A percentile compares a stretch with the other conserved stretches of the same genome.
phyloP scores from a whole-genome alignment of 2,113 vertebrate genomes.

The Calypte anna region DNA sequence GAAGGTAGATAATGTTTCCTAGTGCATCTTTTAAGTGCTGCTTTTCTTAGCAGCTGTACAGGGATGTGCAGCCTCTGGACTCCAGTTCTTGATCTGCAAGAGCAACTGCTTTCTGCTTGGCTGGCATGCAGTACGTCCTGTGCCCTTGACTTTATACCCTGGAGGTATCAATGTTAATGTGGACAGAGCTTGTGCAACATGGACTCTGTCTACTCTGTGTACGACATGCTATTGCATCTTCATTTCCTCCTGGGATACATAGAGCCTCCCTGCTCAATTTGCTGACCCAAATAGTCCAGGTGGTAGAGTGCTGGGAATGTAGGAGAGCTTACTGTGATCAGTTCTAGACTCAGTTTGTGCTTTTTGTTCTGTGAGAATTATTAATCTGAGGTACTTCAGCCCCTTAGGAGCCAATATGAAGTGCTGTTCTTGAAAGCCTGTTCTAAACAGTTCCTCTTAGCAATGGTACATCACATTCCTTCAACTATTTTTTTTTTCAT shows the following conservation, averaged over 20 bases:
- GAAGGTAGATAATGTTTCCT: neutral
- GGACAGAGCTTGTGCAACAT: no score
- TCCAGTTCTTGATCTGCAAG: fast-evolving
- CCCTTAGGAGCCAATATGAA: neutral
- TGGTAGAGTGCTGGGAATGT: neutral
- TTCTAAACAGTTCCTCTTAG: neutral
- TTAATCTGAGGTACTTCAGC: neutral
- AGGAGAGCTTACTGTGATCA: neutral
- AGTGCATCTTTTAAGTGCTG: neutral
- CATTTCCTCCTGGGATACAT: neutral
- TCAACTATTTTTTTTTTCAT: neutral
- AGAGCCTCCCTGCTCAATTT: neutral
- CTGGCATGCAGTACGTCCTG: neutral
- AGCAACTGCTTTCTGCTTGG: neutral
- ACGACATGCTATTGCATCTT: fast-evolving
- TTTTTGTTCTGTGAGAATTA: neutral
- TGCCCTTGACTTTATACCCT: neutral
- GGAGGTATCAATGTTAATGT: neutral
- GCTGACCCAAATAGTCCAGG: neutral
- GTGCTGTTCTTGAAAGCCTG: neutral
- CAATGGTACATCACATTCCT: neutral
- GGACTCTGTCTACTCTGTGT: neutral
- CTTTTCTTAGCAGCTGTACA: neutral
- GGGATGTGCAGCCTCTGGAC: neutral
- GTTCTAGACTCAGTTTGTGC: neutral